phyloP scores from a whole-genome alignment of 2,113 vertebrate genomes.

The Stictonetta naevosa region DNA sequence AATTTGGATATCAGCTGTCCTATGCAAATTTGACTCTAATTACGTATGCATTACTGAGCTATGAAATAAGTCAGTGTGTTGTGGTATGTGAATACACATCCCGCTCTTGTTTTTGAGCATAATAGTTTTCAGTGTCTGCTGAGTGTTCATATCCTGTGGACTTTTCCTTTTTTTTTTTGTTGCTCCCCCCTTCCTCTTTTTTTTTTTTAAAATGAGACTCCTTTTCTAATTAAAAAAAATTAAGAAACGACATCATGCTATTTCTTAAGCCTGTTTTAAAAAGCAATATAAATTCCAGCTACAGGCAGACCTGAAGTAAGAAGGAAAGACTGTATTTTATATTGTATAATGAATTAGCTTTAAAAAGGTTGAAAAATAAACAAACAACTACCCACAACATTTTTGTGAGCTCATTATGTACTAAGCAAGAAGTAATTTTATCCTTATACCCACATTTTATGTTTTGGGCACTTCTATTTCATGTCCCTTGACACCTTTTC shows the following conservation, averaged over 20 bases:
- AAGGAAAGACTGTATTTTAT: not conserved
- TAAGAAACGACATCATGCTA: not conserved
- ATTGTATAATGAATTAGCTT: not conserved
- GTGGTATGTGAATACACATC: conserved; percentile 45
- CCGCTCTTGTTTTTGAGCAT: conserved; percentile 62
- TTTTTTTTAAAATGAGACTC: not conserved
- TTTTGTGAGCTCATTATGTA: conserved; percentile 72
- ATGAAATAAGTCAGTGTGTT: conserved; percentile 57
- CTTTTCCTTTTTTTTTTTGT: not conserved
- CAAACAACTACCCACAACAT: conserved; percentile 61
- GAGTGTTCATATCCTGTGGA: conserved; percentile 43
- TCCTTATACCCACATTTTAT: conserved; percentile 71
- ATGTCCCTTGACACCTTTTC: conserved; percentile 82
- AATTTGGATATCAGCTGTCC: conserved; percentile 47
- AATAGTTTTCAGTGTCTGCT: conserved; percentile 49
- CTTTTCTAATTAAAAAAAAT: not conserved
- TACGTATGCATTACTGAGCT: conserved; percentile 43
- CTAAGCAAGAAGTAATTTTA: conserved; percentile 77
- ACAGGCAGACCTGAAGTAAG: not conserved
- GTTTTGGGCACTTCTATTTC: conserved; percentile 80
- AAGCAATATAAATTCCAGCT: not conserved
- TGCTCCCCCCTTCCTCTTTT: accelerated
- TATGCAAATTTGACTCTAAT: conserved; percentile 51
- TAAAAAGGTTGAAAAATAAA: conserved; percentile 49
- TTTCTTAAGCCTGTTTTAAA: conserved; percentile 1